Evolutionary conservation across 2,888 invertebrate species (phyloP), one percentile per base, ranked within the genome.

Genomic region (Leuctra nigra): DNA sequence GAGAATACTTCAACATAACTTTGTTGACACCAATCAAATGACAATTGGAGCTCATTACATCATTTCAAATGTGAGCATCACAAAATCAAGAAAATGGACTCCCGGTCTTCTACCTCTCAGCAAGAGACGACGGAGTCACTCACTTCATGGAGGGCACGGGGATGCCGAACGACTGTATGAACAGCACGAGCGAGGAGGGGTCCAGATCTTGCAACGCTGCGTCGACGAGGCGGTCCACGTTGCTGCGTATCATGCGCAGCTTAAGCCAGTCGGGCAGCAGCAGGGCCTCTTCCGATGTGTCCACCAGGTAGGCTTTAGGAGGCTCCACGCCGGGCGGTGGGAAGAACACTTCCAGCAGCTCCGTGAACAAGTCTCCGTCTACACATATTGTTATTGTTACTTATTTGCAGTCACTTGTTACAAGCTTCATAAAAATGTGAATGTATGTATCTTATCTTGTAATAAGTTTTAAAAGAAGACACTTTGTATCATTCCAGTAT

Each of bases 131-230:
- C 29, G 29, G 29, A 4, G 38, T n/a, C 14, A 60, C 53, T 66
- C 68, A 84, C 73, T 87, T 90, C 84, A 93, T 91, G 0, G 91
- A 87, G 54, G 81, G 77, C 0, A 93, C 87, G 0, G 96, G 96
- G 67, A 96, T 91, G 22, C 96, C 97, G 71, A 96, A 97, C 14
- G 93, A 94, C 73, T 96, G 96, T 54, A 96, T 91, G 71, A 95
- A 96, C 9, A 96, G 75, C 7, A 96, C 87, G 54, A 96, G 77
- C 70, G 96, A 94, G 55, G 87, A 83, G 0, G 93, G 88, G 53
- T 93, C 90, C 60, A 96, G 74, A 64, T 90, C 91, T 53, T 86
- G 79, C 25, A 96, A 77, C 0, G 93, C 95, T 0, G 91, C 90
- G 65, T 90, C 88, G 25, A 96, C 86, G 23, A 97, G 75, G 47